Percentiles rank a stretch among this genome's conserved stretches.
Evolutionary conservation across 2,888 invertebrate genomes (phyloP).

Genomic region (Cryptus armator): DNA sequence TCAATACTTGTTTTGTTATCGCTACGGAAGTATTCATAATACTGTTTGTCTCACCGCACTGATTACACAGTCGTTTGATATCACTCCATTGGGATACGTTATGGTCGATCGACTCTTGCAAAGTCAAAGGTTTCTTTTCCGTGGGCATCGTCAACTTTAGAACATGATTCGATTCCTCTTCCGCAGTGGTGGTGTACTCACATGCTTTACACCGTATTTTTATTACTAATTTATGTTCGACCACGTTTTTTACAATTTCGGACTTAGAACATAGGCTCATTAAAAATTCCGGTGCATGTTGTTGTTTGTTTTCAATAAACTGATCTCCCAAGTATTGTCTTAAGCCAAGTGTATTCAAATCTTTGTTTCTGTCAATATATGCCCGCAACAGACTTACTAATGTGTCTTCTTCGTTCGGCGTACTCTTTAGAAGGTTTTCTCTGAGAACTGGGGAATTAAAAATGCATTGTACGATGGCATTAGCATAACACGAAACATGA

Average conservation of each 20-base stretch:
- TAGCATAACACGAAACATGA: too few relatives aligned
- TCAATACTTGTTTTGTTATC: not conserved
- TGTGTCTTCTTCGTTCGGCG: not conserved
- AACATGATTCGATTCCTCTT: conserved; percentile 26
- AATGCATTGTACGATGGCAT: too few relatives aligned
- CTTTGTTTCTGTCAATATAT: not conserved
- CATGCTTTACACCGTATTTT: conserved; percentile 15
- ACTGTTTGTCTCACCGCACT: not conserved
- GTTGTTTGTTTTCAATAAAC: conserved; percentile 40
- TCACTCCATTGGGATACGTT: conserved; percentile 15
- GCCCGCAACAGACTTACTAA: not conserved
- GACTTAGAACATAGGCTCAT: not conserved
- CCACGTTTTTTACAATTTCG: not conserved
- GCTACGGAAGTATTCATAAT: not conserved
- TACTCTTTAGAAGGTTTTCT: too few relatives aligned
- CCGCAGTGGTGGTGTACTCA: conserved; percentile 11
- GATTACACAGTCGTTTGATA: not conserved
- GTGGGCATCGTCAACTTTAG: not conserved
- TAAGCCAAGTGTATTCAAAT: not conserved
- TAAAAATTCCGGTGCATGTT: conserved; percentile 46
- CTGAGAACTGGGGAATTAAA: too few relatives aligned
- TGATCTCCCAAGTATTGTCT: conserved; percentile 33
- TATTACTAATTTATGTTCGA: conserved; percentile 15
- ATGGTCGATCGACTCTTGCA: conserved; percentile 34
- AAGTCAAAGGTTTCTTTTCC: not conserved